Evolutionary conservation across 2,113 vertebrate species (phyloP).

Genomic region (Paradisaea rubra): DNA sequence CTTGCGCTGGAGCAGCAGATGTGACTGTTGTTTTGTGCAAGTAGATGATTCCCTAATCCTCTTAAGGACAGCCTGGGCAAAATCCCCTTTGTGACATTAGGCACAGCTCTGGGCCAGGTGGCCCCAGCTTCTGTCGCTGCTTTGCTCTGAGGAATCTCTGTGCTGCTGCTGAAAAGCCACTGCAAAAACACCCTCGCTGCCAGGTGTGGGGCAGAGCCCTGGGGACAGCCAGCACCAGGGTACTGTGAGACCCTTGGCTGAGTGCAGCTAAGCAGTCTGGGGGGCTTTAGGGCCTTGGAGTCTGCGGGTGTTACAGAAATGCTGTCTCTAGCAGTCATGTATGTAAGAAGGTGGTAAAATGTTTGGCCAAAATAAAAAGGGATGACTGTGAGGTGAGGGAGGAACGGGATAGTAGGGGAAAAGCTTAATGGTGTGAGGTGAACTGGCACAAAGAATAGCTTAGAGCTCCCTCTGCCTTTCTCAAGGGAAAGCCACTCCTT

Average conservation of each 20-base stretch:
- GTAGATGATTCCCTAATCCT: conserved; percentile 43
- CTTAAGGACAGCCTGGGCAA: conserved; percentile 34
- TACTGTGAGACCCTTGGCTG: background rate
- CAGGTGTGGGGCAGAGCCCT: background rate
- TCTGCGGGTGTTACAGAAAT: background rate
- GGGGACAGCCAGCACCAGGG: background rate
- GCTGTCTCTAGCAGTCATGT: background rate
- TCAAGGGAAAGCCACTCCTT: background rate
- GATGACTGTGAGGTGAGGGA: background rate
- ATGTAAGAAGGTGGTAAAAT: background rate
- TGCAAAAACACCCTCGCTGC: background rate
- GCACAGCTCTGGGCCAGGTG: conserved; percentile 31
- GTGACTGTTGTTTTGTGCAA: conserved; percentile 22
- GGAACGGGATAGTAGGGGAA: rapidly evolving
- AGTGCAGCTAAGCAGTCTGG: background rate
- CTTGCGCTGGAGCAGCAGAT: background rate
- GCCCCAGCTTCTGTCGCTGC: conserved; percentile 10
- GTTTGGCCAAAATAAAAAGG: background rate
- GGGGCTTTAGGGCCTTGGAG: background rate
- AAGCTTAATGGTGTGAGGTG: background rate
- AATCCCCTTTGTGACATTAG: conserved; percentile 58
- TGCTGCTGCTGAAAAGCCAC: background rate
- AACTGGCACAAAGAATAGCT: background rate
- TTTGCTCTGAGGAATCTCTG: background rate
- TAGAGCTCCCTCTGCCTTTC: background rate